Evolutionary conservation across 2,888 invertebrate species (phyloP).

Genomic region (Caenorhabditis angaria): DNA sequence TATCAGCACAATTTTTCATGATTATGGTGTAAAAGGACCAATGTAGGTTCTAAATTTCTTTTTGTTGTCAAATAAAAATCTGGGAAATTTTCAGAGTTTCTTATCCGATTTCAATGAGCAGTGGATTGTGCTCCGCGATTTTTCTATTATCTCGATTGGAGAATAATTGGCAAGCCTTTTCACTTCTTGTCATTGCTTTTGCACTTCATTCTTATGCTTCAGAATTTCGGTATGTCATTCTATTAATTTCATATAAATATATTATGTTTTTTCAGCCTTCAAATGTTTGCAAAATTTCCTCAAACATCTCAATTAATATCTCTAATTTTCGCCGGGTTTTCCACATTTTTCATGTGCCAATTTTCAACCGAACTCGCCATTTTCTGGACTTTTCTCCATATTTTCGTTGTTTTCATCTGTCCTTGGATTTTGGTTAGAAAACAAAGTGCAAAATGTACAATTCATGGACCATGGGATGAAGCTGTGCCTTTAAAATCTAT

Average conservation of each 20-base stretch:
- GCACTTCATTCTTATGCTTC: constrained; percentile 74
- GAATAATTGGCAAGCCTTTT: constrained; percentile 86
- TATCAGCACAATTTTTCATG: constrained; percentile 88
- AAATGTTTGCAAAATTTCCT: constrained; percentile 54
- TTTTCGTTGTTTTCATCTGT: constrained; percentile 74
- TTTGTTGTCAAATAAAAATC: not conserved
- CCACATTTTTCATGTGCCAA: constrained; percentile 25
- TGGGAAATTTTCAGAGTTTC: constrained; percentile 79
- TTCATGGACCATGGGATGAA: constrained; percentile 98
- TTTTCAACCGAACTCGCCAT: constrained; percentile 37
- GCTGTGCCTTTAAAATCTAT: constrained; percentile 75
- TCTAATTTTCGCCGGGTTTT: constrained; percentile 64
- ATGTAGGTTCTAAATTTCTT: constrained; percentile 71
- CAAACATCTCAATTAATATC: constrained; percentile 53
- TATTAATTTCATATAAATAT: not conserved
- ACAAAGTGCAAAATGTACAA: constrained; percentile 79
- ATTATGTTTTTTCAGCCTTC: constrained; percentile 21
- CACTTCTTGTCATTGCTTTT: constrained; percentile 87
- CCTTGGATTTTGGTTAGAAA: constrained; percentile 73
- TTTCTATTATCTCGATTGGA: constrained; percentile 91
- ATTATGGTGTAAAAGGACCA: constrained; percentile 87
- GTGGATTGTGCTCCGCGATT: constrained; percentile 91
- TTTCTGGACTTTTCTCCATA: constrained; percentile 35
- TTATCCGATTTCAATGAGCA: constrained; percentile 89
- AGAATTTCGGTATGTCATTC: constrained; percentile 25